Evolutionary conservation across 1,140 invertebrate species (phyloP).

Genomic region (Adoxophyes honmai): DNA sequence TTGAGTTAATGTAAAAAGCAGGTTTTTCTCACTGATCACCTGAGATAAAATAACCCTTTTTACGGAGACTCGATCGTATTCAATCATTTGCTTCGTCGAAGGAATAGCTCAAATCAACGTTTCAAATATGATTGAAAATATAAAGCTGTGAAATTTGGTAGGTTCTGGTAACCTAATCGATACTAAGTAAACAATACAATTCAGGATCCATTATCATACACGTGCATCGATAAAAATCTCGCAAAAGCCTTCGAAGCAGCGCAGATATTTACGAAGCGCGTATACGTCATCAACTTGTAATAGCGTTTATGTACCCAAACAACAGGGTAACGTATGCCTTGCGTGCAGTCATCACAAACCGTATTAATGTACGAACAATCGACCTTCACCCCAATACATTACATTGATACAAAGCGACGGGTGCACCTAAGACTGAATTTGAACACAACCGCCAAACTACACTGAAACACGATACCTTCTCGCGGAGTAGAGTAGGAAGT

Average conservation of each 20-base stretch:
- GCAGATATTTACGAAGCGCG: neutral
- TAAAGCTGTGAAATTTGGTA: no score
- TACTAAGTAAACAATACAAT: no score
- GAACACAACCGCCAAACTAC: constrained; percentile 33
- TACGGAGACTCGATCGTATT: no score
- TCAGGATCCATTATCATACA: no score
- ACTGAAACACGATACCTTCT: constrained; percentile 44
- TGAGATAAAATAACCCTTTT: no score
- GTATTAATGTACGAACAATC: constrained; percentile 6
- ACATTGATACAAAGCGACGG: constrained; percentile 1
- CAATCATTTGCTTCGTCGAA: no score
- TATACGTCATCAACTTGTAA: neutral
- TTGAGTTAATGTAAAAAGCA: neutral
- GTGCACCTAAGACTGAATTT: neutral
- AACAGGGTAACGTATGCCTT: neutral
- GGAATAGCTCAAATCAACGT: no score
- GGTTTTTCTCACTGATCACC: no score
- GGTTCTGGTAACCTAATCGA: no score
- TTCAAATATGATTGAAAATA: no score
- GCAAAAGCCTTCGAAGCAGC: neutral
- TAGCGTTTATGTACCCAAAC: neutral
- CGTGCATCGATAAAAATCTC: neutral
- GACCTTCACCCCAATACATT: constrained; percentile 4
- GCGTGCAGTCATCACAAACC: neutral
- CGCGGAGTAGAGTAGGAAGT: constrained; percentile 37